Evolutionary conservation across 2,797 vertebrate species (phyloP), one percentile per base, ranked within the genome.

Genomic region (Micromesistius poutassou): DNA sequence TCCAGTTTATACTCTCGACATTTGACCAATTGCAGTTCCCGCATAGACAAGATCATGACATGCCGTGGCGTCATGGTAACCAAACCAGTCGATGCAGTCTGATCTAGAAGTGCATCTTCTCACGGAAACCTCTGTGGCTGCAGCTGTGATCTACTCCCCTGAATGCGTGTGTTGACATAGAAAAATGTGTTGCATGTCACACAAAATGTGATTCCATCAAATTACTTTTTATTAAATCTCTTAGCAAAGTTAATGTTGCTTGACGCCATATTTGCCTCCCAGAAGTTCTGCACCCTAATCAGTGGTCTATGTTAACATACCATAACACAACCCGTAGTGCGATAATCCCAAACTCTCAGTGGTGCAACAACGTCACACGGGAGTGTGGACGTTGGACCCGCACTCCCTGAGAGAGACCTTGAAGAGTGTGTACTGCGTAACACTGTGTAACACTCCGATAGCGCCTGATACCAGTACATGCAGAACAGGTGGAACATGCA

Each of bases 71-170:
- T 35, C 33, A 31, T 76, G 80, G 81, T 74, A 25, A 79, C 31
- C 22, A 6, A 76, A 86, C 84, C 73, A 40, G 81, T 87, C 82
- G 7, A 35, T 25, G n/a, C 10, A 13, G 22, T 74, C 72, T 30
- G 13, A 30, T 33, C 4, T n/a, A 25, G 22, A 66, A 66, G 22
- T 46, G 4, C n/a, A 30, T 0, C 13, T 46, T 33, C 14, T 42
- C 19, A 19, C 4, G 14, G 16, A 62, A 62, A 19, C 22, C 50
- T 62, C 50, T 62, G n/a, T 4, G 50, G n/a, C 50, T 62, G 19
- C 50, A 62, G 19, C 19, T 62, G 19, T 22, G 50, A 62, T 62
- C n/a, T 22, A 1, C 50, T 62, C 2, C 50, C 7, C 22, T n/a
- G 22, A 62, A 22, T n/a, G 19, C 14, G 16, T 19, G 46, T 36